Conservation (phyloP, 2,113 vertebrate species). For the Platysternon megacephalum region DNA sequence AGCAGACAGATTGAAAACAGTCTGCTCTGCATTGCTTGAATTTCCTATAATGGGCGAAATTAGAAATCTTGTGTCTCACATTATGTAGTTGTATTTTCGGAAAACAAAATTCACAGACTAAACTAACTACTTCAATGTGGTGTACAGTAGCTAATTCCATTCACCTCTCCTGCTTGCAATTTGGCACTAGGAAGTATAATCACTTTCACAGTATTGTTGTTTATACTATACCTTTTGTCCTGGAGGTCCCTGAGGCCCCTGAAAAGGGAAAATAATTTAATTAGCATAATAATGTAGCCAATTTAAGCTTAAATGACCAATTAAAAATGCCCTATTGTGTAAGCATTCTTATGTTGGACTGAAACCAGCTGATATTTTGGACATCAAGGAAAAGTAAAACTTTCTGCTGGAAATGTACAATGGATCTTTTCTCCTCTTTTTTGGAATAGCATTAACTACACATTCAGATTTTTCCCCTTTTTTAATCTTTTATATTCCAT, state of each 20-base stretch:
- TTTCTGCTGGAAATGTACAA: slow-evolving; percentile 38
- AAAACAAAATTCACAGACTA: slow-evolving; percentile 52
- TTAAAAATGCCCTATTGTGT: slow-evolving; percentile 58
- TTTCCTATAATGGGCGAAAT: slow-evolving; percentile 54
- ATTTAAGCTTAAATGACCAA: slow-evolving; percentile 69
- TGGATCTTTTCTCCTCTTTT: slow-evolving; percentile 23
- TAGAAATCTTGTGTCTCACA: slow-evolving; percentile 60
- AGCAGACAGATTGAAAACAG: slow-evolving; percentile 68
- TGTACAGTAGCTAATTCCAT: slow-evolving; percentile 67
- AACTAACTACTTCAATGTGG: slow-evolving; percentile 17
- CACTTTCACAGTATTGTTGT: slow-evolving; percentile 57
- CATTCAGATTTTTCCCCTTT: not conserved
- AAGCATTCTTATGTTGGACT: slow-evolving; percentile 54
- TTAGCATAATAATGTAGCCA: slow-evolving; percentile 77
- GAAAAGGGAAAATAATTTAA: slow-evolving; percentile 79
- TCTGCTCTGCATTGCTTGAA: slow-evolving; percentile 31
- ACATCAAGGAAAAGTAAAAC: slow-evolving; percentile 37
- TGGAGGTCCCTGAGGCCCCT: slow-evolving; percentile 93
- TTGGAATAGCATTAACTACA: slow-evolving; percentile 43
- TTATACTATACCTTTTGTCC: slow-evolving; percentile 90
- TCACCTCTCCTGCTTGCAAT: slow-evolving; percentile 31
- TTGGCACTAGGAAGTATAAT: slow-evolving; percentile 53
- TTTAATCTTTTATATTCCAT: slow-evolving; percentile 3
- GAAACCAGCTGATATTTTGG: slow-evolving; percentile 56
- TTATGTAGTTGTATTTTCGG: slow-evolving; percentile 46